phyloP scores from a whole-genome alignment of 2,113 vertebrate genomes.

The Microcebus ravelobensis region DNA sequence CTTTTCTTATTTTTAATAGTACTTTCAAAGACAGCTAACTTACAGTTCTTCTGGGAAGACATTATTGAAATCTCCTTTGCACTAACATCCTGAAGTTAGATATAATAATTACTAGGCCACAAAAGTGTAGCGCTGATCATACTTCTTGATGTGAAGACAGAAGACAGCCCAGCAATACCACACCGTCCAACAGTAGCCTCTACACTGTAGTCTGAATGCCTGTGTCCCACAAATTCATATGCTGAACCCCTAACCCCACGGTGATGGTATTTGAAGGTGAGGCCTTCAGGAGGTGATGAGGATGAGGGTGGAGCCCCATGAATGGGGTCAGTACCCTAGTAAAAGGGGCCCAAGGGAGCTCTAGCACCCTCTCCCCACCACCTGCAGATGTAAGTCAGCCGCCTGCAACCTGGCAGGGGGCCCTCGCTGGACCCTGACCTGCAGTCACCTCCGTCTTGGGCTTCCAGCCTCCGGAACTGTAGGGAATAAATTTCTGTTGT shows the following conservation, averaged over 20 bases:
- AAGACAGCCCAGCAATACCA: background rate
- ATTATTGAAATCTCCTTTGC: background rate
- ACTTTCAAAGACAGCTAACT: background rate
- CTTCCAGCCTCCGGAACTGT: background rate
- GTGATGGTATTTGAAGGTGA: rapidly evolving
- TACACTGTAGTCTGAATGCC: background rate
- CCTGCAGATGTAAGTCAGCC: rapidly evolving
- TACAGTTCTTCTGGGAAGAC: background rate
- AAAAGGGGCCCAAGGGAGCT: background rate
- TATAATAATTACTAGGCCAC: background rate
- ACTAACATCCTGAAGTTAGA: too few relatives aligned
- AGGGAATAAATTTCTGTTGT: background rate
- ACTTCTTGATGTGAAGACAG: background rate
- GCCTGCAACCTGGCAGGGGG: background rate
- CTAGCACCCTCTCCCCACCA: background rate
- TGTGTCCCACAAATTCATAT: too few relatives aligned
- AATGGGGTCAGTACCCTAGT: background rate
- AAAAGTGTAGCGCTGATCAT: background rate
- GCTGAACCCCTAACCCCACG: background rate
- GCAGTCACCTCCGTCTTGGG: background rate
- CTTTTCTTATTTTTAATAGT: background rate
- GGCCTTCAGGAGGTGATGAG: background rate
- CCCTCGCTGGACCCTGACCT: rapidly evolving
- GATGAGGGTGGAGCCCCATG: background rate
- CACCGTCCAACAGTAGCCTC: rapidly evolving